Percentiles rank a stretch among this genome's conserved stretches.
These are phyloP conservation scores for Achatina immaculata DNA, from an alignment of 1,140 invertebrate species.

Conservation along the genomic window DNA sequence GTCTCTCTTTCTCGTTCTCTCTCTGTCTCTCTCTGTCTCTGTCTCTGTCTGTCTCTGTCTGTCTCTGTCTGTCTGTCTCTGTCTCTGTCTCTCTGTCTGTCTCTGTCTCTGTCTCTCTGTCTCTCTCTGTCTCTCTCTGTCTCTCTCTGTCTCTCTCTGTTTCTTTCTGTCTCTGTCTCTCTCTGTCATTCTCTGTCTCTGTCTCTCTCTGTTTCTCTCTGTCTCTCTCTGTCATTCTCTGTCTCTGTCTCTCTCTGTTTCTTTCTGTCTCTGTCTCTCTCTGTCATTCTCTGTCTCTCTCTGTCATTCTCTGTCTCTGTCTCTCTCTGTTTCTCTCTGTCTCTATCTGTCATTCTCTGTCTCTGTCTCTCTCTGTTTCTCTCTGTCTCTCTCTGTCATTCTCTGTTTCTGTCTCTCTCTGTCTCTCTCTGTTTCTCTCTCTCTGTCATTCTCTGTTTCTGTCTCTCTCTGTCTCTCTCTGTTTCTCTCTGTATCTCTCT, in stretches of 20 bases:
- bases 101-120: not conserved
- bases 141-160: not conserved
- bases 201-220: not conserved
- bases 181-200: not conserved
- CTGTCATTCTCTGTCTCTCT: not conserved
- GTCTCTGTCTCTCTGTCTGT: no score
- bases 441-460: no score
- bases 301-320: no score
- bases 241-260: not conserved
- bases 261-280: not conserved
- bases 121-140: conserved; percentile 19
- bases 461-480: no score
- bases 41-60: not conserved
- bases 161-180: not conserved
- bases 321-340: no score
- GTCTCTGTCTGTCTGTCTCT: no score
- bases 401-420: no score
- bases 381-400: no score
- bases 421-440: no score
- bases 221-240: not conserved
- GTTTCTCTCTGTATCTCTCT: no score
- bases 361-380: no score
- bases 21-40: not conserved
- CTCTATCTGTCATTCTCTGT: no score
- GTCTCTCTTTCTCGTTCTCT: not conserved